phyloP scores from a whole-genome alignment of 2,797 vertebrate genomes.

The Amphiprion clarkii region DNA sequence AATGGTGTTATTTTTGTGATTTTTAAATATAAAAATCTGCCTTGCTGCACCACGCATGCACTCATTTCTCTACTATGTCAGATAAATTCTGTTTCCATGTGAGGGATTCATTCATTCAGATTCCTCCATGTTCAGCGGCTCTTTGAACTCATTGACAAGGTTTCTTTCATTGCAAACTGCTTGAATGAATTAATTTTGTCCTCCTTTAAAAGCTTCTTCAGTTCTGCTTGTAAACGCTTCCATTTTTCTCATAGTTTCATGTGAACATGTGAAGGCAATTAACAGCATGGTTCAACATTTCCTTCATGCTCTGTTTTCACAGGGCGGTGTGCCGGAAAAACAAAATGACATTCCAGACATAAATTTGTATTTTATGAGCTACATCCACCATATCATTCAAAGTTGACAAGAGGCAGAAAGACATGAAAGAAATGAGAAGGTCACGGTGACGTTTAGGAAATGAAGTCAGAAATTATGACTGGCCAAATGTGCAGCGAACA shows the following conservation, averaged over 20 bases:
- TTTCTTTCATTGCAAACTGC: neutral
- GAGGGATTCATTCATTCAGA: too few species aligned
- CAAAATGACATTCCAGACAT: conserved; percentile 21
- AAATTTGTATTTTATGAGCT: conserved; percentile 26
- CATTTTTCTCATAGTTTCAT: neutral
- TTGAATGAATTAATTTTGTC: neutral
- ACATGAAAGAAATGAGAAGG: conserved; percentile 41
- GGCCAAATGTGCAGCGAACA: neutral
- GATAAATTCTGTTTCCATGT: too few species aligned
- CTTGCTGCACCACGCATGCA: too few species aligned
- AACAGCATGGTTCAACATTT: too few species aligned
- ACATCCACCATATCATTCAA: conserved; percentile 9
- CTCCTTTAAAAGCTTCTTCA: neutral
- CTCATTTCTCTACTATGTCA: too few species aligned
- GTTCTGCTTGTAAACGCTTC: neutral
- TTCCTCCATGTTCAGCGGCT: neutral
- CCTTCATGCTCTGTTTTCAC: too few species aligned
- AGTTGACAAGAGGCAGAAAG: conserved; percentile 25
- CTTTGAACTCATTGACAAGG: neutral
- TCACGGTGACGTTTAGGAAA: conserved; percentile 47
- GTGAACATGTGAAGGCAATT: neutral
- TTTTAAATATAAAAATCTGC: too few species aligned
- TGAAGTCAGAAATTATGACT: conserved; percentile 47
- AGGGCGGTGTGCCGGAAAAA: neutral
- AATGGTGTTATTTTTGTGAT: too few species aligned